Evolutionary conservation across 2,113 vertebrate genomes (phyloP).

Genomic region (Salminus brasiliensis): DNA sequence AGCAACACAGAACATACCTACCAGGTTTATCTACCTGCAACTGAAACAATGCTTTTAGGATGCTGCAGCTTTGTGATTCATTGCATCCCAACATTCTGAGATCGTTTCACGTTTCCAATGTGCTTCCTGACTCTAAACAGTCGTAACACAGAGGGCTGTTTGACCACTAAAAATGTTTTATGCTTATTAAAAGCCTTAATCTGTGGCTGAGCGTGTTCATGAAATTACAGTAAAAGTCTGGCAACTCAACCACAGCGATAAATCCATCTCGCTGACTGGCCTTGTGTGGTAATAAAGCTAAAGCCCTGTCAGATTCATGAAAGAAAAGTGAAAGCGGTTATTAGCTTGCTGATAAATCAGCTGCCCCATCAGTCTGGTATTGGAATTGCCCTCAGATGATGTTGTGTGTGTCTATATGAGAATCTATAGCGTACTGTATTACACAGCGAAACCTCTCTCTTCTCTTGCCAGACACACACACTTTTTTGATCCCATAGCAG

Average conservation of each 20-base stretch:
- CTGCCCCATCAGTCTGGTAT: not conserved
- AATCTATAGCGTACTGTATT: too few relatives aligned
- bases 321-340: slow-evolving; percentile 9
- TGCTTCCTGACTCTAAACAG: not conserved
- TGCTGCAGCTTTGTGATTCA: not conserved
- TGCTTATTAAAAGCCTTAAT: slow-evolving; percentile 44
- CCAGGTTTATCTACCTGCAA: too few relatives aligned
- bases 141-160: not conserved
- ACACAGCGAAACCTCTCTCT: not conserved
- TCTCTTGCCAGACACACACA: not conserved
- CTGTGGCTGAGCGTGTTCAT: slow-evolving; percentile 36
- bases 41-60: not conserved
- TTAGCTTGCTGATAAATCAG: slow-evolving; percentile 23
- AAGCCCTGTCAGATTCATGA: slow-evolving; percentile 9
- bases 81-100: not conserved
- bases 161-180: slow-evolving; percentile 27
- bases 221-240: slow-evolving; percentile 30
- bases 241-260: slow-evolving; percentile 24
- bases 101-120: not conserved
- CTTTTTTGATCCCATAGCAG: not conserved
- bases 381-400: not conserved
- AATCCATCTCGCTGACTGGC: slow-evolving; percentile 31
- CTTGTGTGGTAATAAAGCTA: slow-evolving; percentile 16
- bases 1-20: too few relatives aligned
- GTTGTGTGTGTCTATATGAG: not conserved